phyloP scores from a whole-genome alignment of 1,140 invertebrate species.

The Phenacoccus solenopsis region DNA sequence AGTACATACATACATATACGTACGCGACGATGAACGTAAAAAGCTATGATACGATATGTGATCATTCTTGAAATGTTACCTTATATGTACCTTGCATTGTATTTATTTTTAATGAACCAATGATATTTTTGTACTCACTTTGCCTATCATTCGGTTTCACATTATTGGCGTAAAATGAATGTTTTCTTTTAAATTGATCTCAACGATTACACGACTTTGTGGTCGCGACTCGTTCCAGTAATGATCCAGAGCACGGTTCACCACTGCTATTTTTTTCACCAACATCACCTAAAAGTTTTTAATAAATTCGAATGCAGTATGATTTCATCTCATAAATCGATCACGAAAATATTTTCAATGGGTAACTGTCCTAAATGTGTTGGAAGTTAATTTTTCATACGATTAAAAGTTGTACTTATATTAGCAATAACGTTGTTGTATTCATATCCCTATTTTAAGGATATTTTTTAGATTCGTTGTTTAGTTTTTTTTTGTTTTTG shows the following conservation, averaged over 20 bases:
- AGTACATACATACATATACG: neutral
- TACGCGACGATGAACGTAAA: neutral
- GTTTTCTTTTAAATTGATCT: neutral
- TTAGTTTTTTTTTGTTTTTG: neutral
- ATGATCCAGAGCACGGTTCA: too few relatives aligned
- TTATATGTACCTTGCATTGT: conserved; percentile 1
- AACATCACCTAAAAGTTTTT: too few relatives aligned
- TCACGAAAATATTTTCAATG: neutral
- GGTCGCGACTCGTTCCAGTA: too few relatives aligned
- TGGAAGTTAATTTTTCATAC: neutral
- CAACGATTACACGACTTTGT: neutral
- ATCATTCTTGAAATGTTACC: neutral
- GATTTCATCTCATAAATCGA: neutral
- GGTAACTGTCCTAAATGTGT: neutral
- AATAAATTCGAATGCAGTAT: neutral
- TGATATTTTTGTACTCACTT: neutral
- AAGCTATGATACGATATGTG: neutral
- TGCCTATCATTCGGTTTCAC: neutral
- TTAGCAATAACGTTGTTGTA: conserved; percentile 2
- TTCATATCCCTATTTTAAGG: neutral
- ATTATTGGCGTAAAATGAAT: neutral
- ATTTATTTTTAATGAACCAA: conserved; percentile 4
- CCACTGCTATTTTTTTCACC: too few relatives aligned
- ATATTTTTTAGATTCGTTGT: neutral
- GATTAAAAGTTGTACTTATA: neutral